A percentile compares a stretch with the other conserved stretches of the same genome.
Conservation (phyloP, 2,797 vertebrate genomes). For the Meriones psammophilus region DNA sequence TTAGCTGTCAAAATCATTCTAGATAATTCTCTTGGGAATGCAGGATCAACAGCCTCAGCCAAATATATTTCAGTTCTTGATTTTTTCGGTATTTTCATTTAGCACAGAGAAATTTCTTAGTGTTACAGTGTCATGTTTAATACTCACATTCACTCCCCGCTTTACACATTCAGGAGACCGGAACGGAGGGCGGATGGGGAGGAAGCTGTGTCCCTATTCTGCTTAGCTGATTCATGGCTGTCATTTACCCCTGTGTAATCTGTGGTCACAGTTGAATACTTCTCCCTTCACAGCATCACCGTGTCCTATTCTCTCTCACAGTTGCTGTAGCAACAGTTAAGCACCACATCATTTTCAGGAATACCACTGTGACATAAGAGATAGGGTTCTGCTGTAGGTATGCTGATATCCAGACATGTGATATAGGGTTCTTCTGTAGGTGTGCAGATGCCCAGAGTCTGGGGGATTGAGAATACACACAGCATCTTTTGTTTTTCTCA, state of each 20-base stretch:
- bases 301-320: not conserved
- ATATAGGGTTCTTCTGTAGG: not conserved
- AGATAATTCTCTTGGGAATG: not conserved
- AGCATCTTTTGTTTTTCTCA: not conserved
- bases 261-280: not conserved
- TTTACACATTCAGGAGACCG: not conserved
- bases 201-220: not conserved
- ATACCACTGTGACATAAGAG: not conserved
- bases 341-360: constrained; percentile 46
- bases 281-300: not conserved
- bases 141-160: not conserved
- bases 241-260: constrained; percentile 25
- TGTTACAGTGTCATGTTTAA: not conserved
- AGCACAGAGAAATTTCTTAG: constrained; percentile 17
- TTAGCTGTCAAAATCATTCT: not conserved
- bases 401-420: not conserved
- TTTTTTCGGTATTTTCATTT: not conserved
- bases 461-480: not conserved
- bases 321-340: constrained; percentile 33
- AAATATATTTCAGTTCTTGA: not conserved
- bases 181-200: not conserved
- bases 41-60: not conserved
- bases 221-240: not conserved
- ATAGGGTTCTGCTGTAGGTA: not conserved
- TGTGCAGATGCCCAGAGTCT: not conserved